Evolutionary conservation across 2,797 vertebrate species (phyloP), one percentile per base, ranked within the genome.

Genomic region (Sciurus vulgaris): DNA sequence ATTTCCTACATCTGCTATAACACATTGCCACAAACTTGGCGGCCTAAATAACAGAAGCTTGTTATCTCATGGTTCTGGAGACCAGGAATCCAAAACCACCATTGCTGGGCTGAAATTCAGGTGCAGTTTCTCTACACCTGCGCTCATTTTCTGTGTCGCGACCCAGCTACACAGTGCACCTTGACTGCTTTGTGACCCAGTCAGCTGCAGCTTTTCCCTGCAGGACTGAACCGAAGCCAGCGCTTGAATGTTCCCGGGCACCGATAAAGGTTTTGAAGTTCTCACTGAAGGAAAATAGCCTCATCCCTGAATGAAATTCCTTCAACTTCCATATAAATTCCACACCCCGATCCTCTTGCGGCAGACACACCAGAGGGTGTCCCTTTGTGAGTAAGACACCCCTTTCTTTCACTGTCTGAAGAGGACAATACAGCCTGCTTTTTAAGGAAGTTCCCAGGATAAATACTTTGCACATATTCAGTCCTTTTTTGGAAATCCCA

Each of bases 291-390:
- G 49, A 79, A 83, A 38, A 35, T 35, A n/a, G 47, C 28, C 20
- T 65, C 14, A 10, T 73, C 51, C 44, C 26, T n/a, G 49, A 65
- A 28, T 33, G 41, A 54, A 54, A 76, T 51, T 13, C 28, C 76
- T 89, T 44, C 24, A 69, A 56, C 20, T 41, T 33, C 18, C 28
- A 4, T 14, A 41, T 59, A 35, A 70, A 70, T 30, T 7, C 28
- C 6, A 12, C 2, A n/a, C 5, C 61, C 38, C 0, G 13, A 12
- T 38, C 7, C 5, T 14, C 20, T 44, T 9, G 1, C 11, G 28
- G 70, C 7, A 9, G 38, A 59, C 51, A 49, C 9, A 26, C 38
- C 7, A 38, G 47, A 51, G n/a, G 51, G 13, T 9, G 14, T 33
- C 33, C 22, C n/a, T 54, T 14, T 41, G 54, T n/a, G 14, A 28